Base-by-base conservation (phyloP, 35 echinoderm and acorn worm species). In the Strongylocentrotus purpuratus region DNA sequence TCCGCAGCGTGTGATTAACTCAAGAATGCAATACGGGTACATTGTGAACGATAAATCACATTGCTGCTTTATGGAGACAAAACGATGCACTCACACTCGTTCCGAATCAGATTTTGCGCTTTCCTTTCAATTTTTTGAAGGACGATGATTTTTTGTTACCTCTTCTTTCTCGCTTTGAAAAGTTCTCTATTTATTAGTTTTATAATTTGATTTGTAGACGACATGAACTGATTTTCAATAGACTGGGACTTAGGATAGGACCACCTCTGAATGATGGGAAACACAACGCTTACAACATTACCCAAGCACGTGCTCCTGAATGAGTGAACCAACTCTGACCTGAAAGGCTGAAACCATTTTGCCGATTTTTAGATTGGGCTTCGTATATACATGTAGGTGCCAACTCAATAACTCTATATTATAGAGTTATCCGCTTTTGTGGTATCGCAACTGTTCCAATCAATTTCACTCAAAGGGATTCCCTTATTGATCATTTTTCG, bases 131-230 rank as follows among this genome's bases (percentile, higher is more conserved):
- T 22, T 28, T 28, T 28, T 78, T 78, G 65, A 78, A 78, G 65
- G 65, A 78, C 65, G 28, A 78, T n/a, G 65, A 78, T 78, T 78
- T 78, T 78, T 78, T n/a, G 18, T 78, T 28, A 78, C 28, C 65
- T 59, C 65, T 55, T 55, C 50, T 55, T 15, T 78, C 65, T 78
- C 28, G 65, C 65, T 78, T 78, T 78, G 65, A 78, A 28, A 15
- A 78, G 65, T n/a, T 78, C 65, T n/a, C 65, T 78, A 78, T 78
- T 78, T 78, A 78, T 78, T 28, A 25, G 65, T 78, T 78, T 78
- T 78, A 22, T 78, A 78, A 78, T 78, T 78, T 78, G 65, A 78
- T 78, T 78, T 78, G 20, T 78, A 78, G 65, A 78, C 65, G 65
- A 78, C 65, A 78, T 78, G 65, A 78, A n/a, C 65, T 78, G 65